A percentile compares a stretch with the other conserved stretches of the same genome.
Evolutionary conservation across 1,140 invertebrate genomes (phyloP).

Genomic region (Megalonaias nervosa): DNA sequence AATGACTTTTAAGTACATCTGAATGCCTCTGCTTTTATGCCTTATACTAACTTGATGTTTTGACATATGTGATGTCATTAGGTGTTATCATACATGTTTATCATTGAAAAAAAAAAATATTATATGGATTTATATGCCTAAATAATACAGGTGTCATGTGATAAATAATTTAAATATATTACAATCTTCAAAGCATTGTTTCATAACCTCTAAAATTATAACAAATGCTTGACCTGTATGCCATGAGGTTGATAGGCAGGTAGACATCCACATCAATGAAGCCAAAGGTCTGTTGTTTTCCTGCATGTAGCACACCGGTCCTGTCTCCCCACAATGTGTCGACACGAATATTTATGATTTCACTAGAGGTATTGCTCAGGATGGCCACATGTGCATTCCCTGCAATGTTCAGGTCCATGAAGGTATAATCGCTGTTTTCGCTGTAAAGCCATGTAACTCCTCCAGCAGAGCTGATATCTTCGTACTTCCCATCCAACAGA

Average conservation of each 20-base stretch:
- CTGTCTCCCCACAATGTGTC: slow-evolving; percentile 50
- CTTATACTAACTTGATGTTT: too few species aligned
- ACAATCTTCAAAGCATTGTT: background rate
- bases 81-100: too few species aligned
- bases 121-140: too few species aligned
- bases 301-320: slow-evolving; percentile 56
- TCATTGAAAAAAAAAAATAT: too few species aligned
- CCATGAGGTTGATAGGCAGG: slow-evolving; percentile 57
- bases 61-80: too few species aligned
- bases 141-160: too few species aligned
- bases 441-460: slow-evolving; percentile 60
- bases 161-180: too few species aligned
- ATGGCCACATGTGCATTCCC: slow-evolving; percentile 62
- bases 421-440: slow-evolving; percentile 40
- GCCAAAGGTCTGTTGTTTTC: slow-evolving; percentile 52
- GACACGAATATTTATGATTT: slow-evolving; percentile 39
- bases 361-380: slow-evolving; percentile 47
- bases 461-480: slow-evolving; percentile 47
- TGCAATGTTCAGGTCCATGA: slow-evolving; percentile 45
- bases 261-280: slow-evolving; percentile 54
- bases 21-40: too few species aligned
- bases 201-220: background rate
- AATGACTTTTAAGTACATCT: too few species aligned
- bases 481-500: slow-evolving; percentile 49
- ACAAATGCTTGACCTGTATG: slow-evolving; percentile 47